Conservation (phyloP, 2,888 invertebrate species). For the Tetragnatha montana region DNA sequence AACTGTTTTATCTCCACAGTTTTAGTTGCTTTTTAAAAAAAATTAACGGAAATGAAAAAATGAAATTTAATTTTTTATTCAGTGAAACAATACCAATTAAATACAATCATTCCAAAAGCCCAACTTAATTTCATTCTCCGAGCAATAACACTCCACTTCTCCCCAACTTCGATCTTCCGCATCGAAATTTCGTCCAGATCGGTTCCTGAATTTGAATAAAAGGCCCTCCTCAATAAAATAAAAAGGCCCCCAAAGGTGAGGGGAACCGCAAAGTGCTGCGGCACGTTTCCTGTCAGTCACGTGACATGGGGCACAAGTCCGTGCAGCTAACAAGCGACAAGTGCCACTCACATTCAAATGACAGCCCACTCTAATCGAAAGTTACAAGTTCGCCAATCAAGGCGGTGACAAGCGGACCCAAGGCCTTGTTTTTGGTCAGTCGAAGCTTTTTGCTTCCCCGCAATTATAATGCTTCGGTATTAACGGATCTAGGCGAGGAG, state of each 20-base stretch:
- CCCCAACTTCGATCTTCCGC: no score
- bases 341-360: slow-evolving; percentile 69
- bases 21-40: no score
- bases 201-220: neutral
- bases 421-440: slow-evolving; percentile 12
- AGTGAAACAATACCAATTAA: no score
- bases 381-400: slow-evolving; percentile 44
- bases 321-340: slow-evolving; percentile 58
- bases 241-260: neutral
- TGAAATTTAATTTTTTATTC: no score
- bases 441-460: neutral
- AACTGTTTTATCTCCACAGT: no score
- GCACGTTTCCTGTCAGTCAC: slow-evolving; percentile 64
- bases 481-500: no score
- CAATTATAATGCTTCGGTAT: no score
- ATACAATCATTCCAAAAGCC: no score
- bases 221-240: neutral
- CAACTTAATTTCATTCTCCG: no score
- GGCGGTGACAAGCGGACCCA: slow-evolving; percentile 30
- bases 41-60: no score
- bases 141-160: no score
- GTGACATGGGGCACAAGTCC: slow-evolving; percentile 59
- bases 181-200: no score
- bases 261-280: neutral
- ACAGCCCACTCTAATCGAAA: slow-evolving; percentile 64